Conservation (phyloP, 2,113 vertebrate species). For the Strix uralensis region DNA sequence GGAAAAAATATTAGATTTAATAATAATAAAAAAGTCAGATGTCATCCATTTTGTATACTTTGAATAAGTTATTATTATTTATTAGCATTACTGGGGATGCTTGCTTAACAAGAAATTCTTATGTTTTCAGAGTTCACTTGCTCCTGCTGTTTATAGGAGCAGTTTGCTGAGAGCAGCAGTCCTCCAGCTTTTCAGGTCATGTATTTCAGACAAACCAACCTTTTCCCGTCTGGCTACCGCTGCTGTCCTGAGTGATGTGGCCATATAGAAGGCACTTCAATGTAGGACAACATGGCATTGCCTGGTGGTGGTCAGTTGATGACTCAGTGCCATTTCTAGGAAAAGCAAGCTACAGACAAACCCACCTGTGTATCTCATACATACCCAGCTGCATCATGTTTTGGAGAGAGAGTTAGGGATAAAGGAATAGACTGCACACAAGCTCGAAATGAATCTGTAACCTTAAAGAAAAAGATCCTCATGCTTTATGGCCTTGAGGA, state of each 20-base stretch:
- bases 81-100: background rate
- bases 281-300: slow-evolving; percentile 22
- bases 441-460: background rate
- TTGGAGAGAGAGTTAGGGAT: background rate
- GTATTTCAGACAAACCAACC: slow-evolving; percentile 27
- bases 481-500: background rate
- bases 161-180: slow-evolving; percentile 52
- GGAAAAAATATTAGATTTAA: background rate
- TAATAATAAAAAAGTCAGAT: background rate
- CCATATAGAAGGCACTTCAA: background rate
- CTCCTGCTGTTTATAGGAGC: slow-evolving; percentile 17
- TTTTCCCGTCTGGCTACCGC: background rate
- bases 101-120: slow-evolving; percentile 20
- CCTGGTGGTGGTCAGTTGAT: background rate
- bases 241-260: background rate
- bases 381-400: background rate
- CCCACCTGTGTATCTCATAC: background rate
- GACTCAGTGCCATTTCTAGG: background rate
- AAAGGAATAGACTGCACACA: background rate
- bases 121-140: slow-evolving; percentile 27
- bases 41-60: background rate
- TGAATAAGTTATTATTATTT: background rate
- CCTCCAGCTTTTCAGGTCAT: slow-evolving; percentile 12
- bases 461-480: background rate
- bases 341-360: background rate